Evolutionary conservation across 2,888 invertebrate species (phyloP).

Genomic region (Nephrotoma guestfalica): DNA sequence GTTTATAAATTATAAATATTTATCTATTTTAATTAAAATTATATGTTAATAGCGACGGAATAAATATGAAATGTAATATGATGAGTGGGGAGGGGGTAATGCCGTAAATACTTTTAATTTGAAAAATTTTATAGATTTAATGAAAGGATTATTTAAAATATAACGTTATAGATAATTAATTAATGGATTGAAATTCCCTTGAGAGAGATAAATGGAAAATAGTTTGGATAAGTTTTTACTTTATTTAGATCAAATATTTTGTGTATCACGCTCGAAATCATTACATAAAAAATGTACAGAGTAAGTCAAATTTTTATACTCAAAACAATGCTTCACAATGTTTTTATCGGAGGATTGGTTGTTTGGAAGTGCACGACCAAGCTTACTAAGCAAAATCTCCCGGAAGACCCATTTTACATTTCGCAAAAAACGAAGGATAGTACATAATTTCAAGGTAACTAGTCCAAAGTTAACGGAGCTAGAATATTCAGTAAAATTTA

Average conservation of each 20-base stretch:
- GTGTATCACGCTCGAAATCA: background rate
- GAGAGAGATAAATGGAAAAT: background rate
- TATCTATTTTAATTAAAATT: background rate
- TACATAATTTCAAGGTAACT: too few species aligned
- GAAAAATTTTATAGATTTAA: background rate
- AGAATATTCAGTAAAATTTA: too few species aligned
- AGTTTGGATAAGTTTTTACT: background rate
- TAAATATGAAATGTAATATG: background rate
- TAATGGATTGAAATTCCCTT: background rate
- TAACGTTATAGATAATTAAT: background rate
- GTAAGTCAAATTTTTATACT: too few species aligned
- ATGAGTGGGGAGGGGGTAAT: background rate
- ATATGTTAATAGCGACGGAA: background rate
- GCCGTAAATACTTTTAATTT: background rate
- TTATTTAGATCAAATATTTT: background rate
- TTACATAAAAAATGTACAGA: background rate
- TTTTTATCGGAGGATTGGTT: too few species aligned
- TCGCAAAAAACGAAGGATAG: too few species aligned
- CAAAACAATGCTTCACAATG: too few species aligned
- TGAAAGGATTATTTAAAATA: background rate
- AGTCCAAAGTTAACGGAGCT: too few species aligned
- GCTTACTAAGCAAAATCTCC: too few species aligned
- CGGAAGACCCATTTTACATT: too few species aligned
- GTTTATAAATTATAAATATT: background rate
- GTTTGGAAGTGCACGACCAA: too few species aligned